A percentile compares a stretch with the other conserved stretches of the same genome.
phyloP scores from a whole-genome alignment of 2,888 invertebrate genomes.

The Drosophila villosipedis region DNA sequence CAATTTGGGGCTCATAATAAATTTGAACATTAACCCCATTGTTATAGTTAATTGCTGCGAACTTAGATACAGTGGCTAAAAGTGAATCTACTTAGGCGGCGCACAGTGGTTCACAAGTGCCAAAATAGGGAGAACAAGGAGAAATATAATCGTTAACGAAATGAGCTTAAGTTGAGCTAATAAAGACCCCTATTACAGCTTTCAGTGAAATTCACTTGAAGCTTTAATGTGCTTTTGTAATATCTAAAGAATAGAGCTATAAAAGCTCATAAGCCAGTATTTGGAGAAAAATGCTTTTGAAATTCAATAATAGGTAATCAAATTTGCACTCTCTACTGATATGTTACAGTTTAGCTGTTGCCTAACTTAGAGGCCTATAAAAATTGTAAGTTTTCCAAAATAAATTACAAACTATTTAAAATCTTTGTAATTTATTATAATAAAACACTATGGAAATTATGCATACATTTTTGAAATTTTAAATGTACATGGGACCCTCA shows the following conservation, averaged over 20 bases:
- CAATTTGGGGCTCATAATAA: slow-evolving; percentile 7
- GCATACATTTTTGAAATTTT: background rate
- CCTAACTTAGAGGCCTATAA: background rate
- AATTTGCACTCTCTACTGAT: background rate
- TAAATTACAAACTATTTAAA: background rate
- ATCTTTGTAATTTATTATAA: background rate
- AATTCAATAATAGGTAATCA: background rate
- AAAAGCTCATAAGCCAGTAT: background rate
- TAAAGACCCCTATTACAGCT: background rate
- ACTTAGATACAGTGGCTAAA: slow-evolving; percentile 7
- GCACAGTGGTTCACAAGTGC: slow-evolving; percentile 25
- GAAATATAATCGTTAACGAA: background rate
- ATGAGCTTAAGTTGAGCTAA: background rate
- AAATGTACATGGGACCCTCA: background rate
- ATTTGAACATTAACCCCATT: slow-evolving; percentile 18
- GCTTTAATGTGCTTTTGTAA: too few relatives aligned
- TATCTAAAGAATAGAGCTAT: background rate
- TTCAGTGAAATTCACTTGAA: background rate
- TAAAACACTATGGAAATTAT: background rate
- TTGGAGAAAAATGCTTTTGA: background rate
- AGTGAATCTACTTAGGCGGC: slow-evolving; percentile 11
- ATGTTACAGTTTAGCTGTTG: background rate
- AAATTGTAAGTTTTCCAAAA: background rate
- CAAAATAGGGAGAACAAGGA: background rate
- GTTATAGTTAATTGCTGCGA: slow-evolving; percentile 28